Evolutionary conservation across 2,113 vertebrate species (phyloP).

Genomic region (Oryzias curvinotus): DNA sequence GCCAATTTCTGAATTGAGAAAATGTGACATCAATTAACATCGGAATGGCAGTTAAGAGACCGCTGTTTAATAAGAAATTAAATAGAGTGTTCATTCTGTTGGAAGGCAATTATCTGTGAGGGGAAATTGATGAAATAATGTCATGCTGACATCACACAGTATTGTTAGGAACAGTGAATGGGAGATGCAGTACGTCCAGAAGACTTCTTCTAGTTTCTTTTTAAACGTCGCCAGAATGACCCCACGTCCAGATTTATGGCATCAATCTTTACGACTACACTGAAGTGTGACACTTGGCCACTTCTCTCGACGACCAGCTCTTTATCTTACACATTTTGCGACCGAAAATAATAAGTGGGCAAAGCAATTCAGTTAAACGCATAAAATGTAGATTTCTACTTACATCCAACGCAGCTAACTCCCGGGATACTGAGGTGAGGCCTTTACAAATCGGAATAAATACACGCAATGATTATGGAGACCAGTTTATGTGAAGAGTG

Average conservation of each 20-base stretch:
- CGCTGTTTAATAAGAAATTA: constrained; percentile 45
- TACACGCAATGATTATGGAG: constrained; percentile 46
- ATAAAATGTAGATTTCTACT: not conserved
- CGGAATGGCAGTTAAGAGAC: constrained; percentile 40
- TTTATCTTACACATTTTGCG: not conserved
- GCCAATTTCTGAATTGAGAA: constrained; percentile 35
- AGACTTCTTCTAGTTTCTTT: constrained; percentile 16
- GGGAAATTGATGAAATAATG: constrained; percentile 49
- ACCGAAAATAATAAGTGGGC: not conserved
- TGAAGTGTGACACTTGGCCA: constrained; percentile 10
- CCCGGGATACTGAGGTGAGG: constrained; percentile 41
- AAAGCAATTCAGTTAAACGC: not conserved
- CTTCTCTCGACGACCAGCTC: not conserved
- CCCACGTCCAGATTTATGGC: constrained; percentile 25
- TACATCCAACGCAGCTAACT: constrained; percentile 3
- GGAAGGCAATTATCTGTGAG: constrained; percentile 55
- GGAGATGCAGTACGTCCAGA: constrained; percentile 23
- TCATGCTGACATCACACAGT: constrained; percentile 26
- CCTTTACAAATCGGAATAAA: constrained; percentile 45
- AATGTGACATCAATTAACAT: constrained; percentile 65
- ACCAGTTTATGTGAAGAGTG: constrained; percentile 46
- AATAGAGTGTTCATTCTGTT: constrained; percentile 43
- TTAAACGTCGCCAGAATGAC: constrained; percentile 1
- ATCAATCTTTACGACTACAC: constrained; percentile 15
- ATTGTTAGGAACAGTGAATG: constrained; percentile 30